These are phyloP conservation scores for Toxonevra muliebris DNA, from an alignment of 2,888 invertebrate species.

Conservation along the genomic window DNA sequence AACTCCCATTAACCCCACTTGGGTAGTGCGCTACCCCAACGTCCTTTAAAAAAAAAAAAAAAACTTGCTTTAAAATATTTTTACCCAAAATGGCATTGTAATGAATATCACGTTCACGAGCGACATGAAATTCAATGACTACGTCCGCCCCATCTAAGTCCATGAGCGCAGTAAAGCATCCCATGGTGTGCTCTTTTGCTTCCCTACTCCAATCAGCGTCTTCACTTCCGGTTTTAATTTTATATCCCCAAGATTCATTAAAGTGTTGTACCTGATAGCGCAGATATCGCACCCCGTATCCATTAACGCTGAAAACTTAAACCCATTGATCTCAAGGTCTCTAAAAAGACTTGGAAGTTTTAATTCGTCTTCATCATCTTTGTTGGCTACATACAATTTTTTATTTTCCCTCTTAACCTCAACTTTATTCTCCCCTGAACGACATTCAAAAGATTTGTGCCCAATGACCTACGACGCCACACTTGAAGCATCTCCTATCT, in stretches of 20 bases:
- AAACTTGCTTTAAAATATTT: constrained; percentile 30
- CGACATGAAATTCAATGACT: constrained; percentile 30
- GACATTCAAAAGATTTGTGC: not conserved
- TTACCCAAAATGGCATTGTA: constrained; percentile 36
- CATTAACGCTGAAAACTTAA: constrained; percentile 20
- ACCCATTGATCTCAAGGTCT: constrained; percentile 15
- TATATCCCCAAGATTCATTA: constrained; percentile 18
- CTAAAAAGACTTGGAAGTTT: constrained; percentile 11
- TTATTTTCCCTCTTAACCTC: constrained; percentile 13
- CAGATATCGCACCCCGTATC: constrained; percentile 7
- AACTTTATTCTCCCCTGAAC: not conserved
- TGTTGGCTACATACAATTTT: constrained; percentile 15
- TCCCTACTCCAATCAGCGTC: constrained; percentile 27
- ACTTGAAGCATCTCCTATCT: constrained; percentile 25
- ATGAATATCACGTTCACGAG: constrained; percentile 26
- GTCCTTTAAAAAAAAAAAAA: too few species aligned
- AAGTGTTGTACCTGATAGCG: constrained; percentile 14
- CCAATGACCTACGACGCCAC: constrained; percentile 21
- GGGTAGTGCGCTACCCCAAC: too few species aligned
- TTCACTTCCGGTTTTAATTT: constrained; percentile 16
- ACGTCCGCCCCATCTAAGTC: constrained; percentile 27
- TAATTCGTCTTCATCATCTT: constrained; percentile 15
- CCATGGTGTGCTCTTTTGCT: constrained; percentile 29
- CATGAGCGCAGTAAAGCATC: constrained; percentile 23
- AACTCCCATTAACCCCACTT: too few species aligned